Percentiles rank a stretch among this genome's conserved stretches.
Evolutionary conservation across 1,140 invertebrate species (phyloP).

Genomic region (Hylyphantes graminicola): DNA sequence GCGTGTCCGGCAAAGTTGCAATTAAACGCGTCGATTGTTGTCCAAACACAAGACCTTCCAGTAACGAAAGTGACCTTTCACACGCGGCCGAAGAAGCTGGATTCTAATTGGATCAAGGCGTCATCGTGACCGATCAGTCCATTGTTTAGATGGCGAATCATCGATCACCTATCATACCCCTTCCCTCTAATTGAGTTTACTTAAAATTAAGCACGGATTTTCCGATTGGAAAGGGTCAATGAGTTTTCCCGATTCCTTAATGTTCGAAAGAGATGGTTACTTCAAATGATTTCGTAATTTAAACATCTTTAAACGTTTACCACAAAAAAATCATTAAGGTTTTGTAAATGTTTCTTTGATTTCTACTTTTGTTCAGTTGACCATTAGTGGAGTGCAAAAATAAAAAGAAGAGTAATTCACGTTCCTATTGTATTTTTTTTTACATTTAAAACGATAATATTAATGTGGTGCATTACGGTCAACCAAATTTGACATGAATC

Average conservation of each 20-base stretch:
- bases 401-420: no score
- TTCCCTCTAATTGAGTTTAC: slow-evolving; percentile 27
- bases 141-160: slow-evolving; percentile 36
- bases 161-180: slow-evolving; percentile 32
- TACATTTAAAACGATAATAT: no score
- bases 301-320: no score
- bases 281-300: no score
- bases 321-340: no score
- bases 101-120: slow-evolving; percentile 45
- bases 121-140: slow-evolving; percentile 33
- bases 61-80: slow-evolving; percentile 32
- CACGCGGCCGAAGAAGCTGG: slow-evolving; percentile 12
- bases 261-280: no score
- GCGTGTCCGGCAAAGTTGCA: slow-evolving; percentile 2
- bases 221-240: slow-evolving; percentile 15
- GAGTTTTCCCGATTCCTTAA: background rate
- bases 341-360: no score
- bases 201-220: slow-evolving; percentile 9
- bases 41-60: background rate
- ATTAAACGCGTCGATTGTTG: slow-evolving; percentile 14
- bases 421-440: no score
- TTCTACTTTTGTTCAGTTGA: no score
- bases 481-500: no score
- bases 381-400: no score
- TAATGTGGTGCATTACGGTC: no score